Conservation (phyloP, 2,797 vertebrate genomes). For the Holocentrus rufus region DNA sequence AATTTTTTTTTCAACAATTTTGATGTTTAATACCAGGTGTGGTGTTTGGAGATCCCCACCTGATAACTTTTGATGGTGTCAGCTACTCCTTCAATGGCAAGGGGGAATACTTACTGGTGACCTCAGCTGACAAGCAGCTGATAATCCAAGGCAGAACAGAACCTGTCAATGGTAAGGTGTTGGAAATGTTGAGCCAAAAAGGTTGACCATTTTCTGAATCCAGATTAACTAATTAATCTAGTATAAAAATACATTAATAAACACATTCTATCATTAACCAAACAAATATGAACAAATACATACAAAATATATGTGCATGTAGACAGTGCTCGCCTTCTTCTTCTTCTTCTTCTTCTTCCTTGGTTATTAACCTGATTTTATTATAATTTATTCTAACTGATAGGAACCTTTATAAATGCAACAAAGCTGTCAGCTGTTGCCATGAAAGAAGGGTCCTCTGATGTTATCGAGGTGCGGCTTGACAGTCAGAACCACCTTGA, state of each 20-base stretch:
- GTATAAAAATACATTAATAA: too few species aligned
- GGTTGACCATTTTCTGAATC: not conserved
- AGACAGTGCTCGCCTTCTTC: too few species aligned
- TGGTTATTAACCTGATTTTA: not conserved
- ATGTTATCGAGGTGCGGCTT: slow-evolving; percentile 89
- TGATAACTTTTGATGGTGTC: slow-evolving; percentile 90
- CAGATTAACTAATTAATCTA: not conserved
- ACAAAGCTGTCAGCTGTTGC: slow-evolving; percentile 85
- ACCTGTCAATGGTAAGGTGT: slow-evolving; percentile 80
- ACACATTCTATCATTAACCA: not conserved
- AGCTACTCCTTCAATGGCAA: slow-evolving; percentile 93
- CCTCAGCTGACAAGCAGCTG: slow-evolving; percentile 72
- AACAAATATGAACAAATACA: not conserved
- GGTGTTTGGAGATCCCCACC: slow-evolving; percentile 94
- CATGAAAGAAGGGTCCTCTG: slow-evolving; percentile 86
- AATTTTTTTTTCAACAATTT: not conserved
- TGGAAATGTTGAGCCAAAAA: not conserved
- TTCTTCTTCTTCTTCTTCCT: too few species aligned
- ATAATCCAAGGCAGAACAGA: slow-evolving; percentile 87
- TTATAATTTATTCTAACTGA: not conserved
- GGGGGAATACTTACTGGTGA: slow-evolving; percentile 89
- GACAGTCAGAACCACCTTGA: slow-evolving; percentile 66
- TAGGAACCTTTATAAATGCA: slow-evolving; percentile 77
- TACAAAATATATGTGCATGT: too few species aligned
- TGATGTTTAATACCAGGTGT: slow-evolving; percentile 78